Evolutionary conservation across 1,140 invertebrate species (phyloP).

Genomic region (Polyergus mexicanus): DNA sequence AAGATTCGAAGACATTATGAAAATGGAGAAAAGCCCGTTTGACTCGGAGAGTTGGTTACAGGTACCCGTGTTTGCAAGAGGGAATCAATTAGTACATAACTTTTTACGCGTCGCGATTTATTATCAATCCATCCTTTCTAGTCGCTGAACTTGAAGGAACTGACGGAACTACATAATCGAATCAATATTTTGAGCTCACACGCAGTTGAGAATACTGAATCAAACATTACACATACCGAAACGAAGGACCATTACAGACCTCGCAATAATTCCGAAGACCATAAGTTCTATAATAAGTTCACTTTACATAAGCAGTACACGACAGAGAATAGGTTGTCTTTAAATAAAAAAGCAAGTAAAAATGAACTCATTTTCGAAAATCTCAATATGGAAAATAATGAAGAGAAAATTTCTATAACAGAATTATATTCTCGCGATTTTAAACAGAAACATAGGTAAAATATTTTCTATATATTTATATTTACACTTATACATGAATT

Average conservation of each 20-base stretch:
- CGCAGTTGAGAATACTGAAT: neutral
- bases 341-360: slow-evolving; percentile 5
- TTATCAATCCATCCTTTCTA: slow-evolving; percentile 50
- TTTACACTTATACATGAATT: neutral
- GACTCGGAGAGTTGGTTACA: slow-evolving; percentile 67
- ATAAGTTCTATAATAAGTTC: slow-evolving; percentile 26
- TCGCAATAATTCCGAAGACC: neutral
- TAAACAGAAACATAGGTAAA: slow-evolving; percentile 4
- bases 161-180: slow-evolving; percentile 59
- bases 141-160: slow-evolving; percentile 71
- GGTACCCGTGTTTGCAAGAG: slow-evolving; percentile 38
- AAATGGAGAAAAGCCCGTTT: slow-evolving; percentile 55
- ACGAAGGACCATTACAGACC: neutral
- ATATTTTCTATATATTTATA: neutral
- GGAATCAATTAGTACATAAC: slow-evolving; percentile 7
- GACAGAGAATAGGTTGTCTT: neutral
- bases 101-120: neutral
- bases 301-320: slow-evolving; percentile 17
- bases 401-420: neutral
- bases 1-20: slow-evolving; percentile 67
- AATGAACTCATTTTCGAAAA: neutral
- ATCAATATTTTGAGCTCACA: slow-evolving; percentile 53
- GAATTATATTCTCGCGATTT: slow-evolving; percentile 25
- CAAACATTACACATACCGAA: slow-evolving; percentile 6
- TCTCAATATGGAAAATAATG: neutral